These are phyloP conservation scores for Rissa tridactyla DNA, from an alignment of 2,113 vertebrate genomes.

Conservation along the genomic window DNA sequence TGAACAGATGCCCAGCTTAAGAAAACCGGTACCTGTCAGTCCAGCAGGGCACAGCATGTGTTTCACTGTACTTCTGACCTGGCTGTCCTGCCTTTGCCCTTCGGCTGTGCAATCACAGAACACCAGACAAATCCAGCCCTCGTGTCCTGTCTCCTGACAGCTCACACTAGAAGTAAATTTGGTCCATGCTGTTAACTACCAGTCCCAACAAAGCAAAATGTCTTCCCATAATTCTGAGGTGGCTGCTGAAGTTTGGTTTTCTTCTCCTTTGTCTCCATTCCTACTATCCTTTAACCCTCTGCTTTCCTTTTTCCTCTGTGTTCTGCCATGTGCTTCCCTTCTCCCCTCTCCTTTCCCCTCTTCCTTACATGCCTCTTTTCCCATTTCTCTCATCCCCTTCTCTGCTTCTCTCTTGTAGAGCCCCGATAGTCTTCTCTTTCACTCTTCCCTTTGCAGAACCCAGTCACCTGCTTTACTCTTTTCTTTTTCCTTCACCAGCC, in stretches of 20 bases:
- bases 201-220: not conserved
- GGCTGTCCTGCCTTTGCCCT: not conserved
- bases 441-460: not conserved
- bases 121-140: accelerated
- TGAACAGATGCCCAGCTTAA: not conserved
- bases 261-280: not conserved
- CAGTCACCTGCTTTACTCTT: not conserved
- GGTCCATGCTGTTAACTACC: not conserved
- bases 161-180: not conserved
- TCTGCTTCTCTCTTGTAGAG: not conserved
- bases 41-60: accelerated
- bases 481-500: not conserved
- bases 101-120: not conserved
- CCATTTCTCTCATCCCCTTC: not conserved
- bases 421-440: not conserved
- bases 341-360: not conserved
- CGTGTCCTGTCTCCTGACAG: accelerated
- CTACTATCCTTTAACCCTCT: not conserved
- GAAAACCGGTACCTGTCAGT: not conserved
- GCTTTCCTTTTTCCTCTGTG: not conserved
- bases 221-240: not conserved
- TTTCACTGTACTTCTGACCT: accelerated
- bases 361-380: not conserved
- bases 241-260: not conserved
- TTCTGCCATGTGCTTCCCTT: not conserved